Base-by-base conservation (phyloP, 2,888 invertebrate species). In the Linyphia triangularis region DNA sequence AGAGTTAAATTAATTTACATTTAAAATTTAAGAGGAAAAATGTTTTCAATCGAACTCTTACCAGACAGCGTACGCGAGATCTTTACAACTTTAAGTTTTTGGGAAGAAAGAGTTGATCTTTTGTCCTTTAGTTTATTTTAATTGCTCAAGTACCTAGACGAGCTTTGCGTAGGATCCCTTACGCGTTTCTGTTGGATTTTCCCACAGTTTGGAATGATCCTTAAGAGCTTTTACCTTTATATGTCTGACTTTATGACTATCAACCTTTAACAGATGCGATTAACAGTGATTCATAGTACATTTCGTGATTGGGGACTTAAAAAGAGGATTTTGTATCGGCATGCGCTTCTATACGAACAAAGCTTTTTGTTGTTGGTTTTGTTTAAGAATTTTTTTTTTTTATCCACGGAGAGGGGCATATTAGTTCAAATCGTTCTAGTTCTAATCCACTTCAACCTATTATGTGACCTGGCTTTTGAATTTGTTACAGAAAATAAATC, bases 201-300 rank as follows among this genome's bases (percentile, higher is more conserved):
- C 84, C 75, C 84, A 84, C 75, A 65, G 67, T 63, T 65, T 51
- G 28, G 63, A 63, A 72, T 61, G 63, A 37, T 63, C n/a, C 13
- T 40, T 24, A 77, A 77, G 37, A 24, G n/a, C n/a, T 37, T n/a
- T 16, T 24, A 1, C 63, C 16, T 33, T 43, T 26, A 43, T 65
- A 57, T 30, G 51, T 43, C 79, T 79, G 79, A 65, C 67, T 61
- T 51, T 79, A 79, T 57, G 79, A 51, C 67, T 33, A 67, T 65
- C 43, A 79, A 65, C 79, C 78, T 79, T 67, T 67, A 19, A 33
- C 9, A 79, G 40, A 79, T 40, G 43, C 75, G 84, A 84, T 84
- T 84, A 84, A 75, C 30, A 75, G 75, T 84, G 84, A 84, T 84
- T 84, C 84, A 84, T 75, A 59, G 51, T n/a, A 65, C 33, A 75